Base-by-base conservation (phyloP, 2,113 vertebrate species). In the Heterochromis multidens region DNA sequence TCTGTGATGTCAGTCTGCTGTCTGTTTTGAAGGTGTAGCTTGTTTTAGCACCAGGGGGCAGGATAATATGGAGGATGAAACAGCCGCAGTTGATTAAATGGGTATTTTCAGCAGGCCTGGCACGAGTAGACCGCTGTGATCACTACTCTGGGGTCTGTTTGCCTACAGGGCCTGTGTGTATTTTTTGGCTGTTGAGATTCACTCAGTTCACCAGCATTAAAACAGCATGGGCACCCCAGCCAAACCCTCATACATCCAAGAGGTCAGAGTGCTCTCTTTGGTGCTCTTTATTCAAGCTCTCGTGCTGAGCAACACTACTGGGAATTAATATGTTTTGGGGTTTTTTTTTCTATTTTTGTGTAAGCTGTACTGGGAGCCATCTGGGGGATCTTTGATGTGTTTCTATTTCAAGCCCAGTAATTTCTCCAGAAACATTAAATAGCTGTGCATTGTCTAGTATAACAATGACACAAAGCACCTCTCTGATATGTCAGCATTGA, bases 211-310 rank as follows among this genome's bases (percentile, higher is more conserved):
- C 37, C 58, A 16, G 63, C 52, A 72, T 88, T 79, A 88, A 91
- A 84, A 70, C 54, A 77, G 61, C 74, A 70, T 4, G 17, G 23
- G 43, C 72, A 33, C 27, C 25, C 33, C 49, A 5, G 61, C 62
- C 58, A 33, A 46, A 27, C 59, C 29, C 19, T 12, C 74, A n/a
- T 67, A 80, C 57, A 63, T 59, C 25, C 16, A 10, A 63, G 54
- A 90, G 81, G 86, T 86, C 87, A 87, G 17, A 29, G 76, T 77
- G 62, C 80, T 79, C 23, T 19, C 77, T 88, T 86, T 90, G 87
- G 90, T 78, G 89, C 70, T 84, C 21, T 81, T 81, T 74, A 89
- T 87, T 80, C 43, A 74, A 60, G 57, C 31, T 81, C 49, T 79
- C 29, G 23, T 77, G 35, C 72, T 59, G 70, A 90, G 63, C 70